Base-by-base conservation (phyloP, 2,888 invertebrate species). In the Lycaena phlaeas region DNA sequence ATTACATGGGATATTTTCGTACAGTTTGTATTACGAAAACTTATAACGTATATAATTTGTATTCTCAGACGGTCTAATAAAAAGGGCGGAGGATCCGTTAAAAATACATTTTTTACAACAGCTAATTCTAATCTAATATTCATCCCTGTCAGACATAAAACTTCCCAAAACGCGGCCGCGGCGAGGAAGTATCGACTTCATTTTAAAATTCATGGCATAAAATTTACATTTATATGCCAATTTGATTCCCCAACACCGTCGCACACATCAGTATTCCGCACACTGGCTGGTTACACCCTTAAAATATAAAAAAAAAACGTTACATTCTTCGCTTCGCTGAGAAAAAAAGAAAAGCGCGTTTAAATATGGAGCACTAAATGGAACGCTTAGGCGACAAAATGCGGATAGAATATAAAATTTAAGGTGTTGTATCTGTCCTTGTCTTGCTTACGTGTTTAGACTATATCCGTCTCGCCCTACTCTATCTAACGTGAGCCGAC, bases 141-240 rank as follows among this genome's bases (percentile, higher is more conserved):
- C 69, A 76, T 76, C 76, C 76, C 68, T 58, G 60, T 54, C 54
- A 61, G 61, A 64, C 61, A 64, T 64, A 63, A 64, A 72, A 73
- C 68, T 74, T 67, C 61, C 61, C 64, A 69, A 67, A 74, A 67
- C 62, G 64, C 70, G 67, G 68, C 55, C 63, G 55, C 61, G 62
- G 62, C 71, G 67, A 64, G 77, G 73, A 79, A 78, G 77, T 78
- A 81, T 82, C 75, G 79, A 74, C 79, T 81, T 70, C 75, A 79
- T 82, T 84, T 82, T 84, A 84, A 84, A 84, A 84, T 84, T 84
- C 84, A 84, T 82, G 68, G 82, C 82, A 81, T 82, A 81, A 84
- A 82, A 84, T 84, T 82, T 81, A 82, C 84, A 82, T 84, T 82
- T 82, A 82, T 82, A 82, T 82, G 82, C 84, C 84, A 81, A 84